Evolutionary conservation across 1,140 invertebrate genomes (phyloP), one percentile per base, ranked within the genome.

Genomic region (Stenopsyche tienmushanensis): DNA sequence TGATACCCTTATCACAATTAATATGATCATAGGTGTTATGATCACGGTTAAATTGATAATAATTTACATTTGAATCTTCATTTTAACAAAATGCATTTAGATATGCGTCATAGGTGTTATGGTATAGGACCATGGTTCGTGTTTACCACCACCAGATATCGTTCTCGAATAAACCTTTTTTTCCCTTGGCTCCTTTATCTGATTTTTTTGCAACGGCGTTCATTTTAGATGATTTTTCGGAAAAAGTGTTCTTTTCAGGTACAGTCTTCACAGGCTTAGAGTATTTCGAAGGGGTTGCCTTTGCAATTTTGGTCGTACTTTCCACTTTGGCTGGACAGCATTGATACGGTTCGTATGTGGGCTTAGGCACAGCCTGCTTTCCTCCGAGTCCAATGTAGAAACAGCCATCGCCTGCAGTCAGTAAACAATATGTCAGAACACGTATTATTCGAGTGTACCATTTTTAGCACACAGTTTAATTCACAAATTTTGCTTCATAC

Each of bases 341-440:
- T 83, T 92, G 90, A 85, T 91, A 93, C 73, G 90, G 88, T 86
- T 90, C 88, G 83, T 90, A 91, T 77, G 86, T 86, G 80, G 87
- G 85, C 80, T 85, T 86, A 78, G 89, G 88, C 81, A 86, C 84
- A 76, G 79, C 86, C 83, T 88, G 86, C 84, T 90, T 90, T 83
- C 89, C 89, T 82, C 89, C 90, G 86, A 93, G 87, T 84, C 90
- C 91, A 85, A 93, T 90, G 90, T 91, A 91, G 90, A 93, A 92
- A 90, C 91, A 93, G 88, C 90, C 90, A 88, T 92, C 90, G 89
- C 91, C 90, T 93, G 90, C 80, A 80, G 80, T 80, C 80, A 82
- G 79, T 80, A 82, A 82, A 81, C 64, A 70, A 70, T 70, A 70
- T 70, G 62, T 67, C 69, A 70, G 53, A 70, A 70, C 65, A 70